Percentiles rank a stretch among this genome's conserved stretches.
phyloP scores from a whole-genome alignment of 2,113 vertebrate species.

The Pavo muticus region DNA sequence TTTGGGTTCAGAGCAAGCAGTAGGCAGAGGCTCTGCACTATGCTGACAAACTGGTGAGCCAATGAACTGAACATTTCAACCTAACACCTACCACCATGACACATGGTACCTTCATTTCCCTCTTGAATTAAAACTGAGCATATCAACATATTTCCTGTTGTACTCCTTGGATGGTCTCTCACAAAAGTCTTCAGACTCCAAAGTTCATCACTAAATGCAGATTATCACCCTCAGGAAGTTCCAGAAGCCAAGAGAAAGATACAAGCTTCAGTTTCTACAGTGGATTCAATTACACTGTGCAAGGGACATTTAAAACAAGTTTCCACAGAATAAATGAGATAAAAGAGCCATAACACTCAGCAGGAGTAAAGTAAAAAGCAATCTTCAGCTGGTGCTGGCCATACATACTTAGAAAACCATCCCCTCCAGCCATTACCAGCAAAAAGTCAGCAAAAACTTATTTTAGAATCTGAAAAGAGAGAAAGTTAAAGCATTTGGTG shows the following conservation, averaged over 20 bases:
- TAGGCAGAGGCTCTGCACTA: neutral
- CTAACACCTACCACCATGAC: neutral
- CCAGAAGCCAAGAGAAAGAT: constrained; percentile 46
- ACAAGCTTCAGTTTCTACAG: constrained; percentile 5
- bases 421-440: constrained; percentile 46
- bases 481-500: constrained; percentile 24
- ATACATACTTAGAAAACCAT: constrained; percentile 58
- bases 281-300: constrained; percentile 27
- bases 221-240: constrained; percentile 42
- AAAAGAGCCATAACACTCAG: constrained; percentile 38
- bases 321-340: constrained; percentile 38
- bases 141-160: neutral
- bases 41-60: neutral
- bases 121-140: neutral
- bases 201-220: constrained; percentile 40
- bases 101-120: neutral
- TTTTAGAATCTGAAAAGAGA: constrained; percentile 55
- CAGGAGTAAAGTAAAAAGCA: constrained; percentile 39
- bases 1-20: neutral
- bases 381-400: constrained; percentile 40
- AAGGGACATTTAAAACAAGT: constrained; percentile 37
- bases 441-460: constrained; percentile 68
- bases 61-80: neutral
- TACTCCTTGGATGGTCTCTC: neutral
- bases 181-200: neutral